Conservation (phyloP, 1,140 invertebrate species). For the Lerema accius region DNA sequence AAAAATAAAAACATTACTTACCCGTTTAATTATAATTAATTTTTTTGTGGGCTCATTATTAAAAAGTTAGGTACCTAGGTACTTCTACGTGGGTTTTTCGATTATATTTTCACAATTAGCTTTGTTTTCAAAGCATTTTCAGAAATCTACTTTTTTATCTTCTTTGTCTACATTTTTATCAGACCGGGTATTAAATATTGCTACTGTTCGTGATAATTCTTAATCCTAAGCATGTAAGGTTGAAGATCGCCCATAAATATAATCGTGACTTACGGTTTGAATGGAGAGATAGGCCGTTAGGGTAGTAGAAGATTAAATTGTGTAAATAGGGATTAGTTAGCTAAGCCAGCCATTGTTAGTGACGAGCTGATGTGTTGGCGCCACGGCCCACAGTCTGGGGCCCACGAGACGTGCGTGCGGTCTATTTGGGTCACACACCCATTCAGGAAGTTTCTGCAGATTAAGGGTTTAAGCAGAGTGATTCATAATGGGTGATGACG, state of each 20-base stretch:
- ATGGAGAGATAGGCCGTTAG: slow-evolving; percentile 41
- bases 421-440: slow-evolving; percentile 62
- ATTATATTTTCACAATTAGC: too few relatives aligned
- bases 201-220: slow-evolving; percentile 31
- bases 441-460: slow-evolving; percentile 22
- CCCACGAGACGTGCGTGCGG: slow-evolving; percentile 59
- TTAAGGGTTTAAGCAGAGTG: slow-evolving; percentile 19
- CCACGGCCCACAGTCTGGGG: too few relatives aligned
- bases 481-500: too few relatives aligned
- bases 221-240: slow-evolving; percentile 52
- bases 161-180: too few relatives aligned
- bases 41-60: too few relatives aligned
- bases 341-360: slow-evolving; percentile 74
- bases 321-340: slow-evolving; percentile 80
- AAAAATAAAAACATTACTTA: too few relatives aligned
- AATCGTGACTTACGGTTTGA: slow-evolving; percentile 33
- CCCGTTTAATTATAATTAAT: too few relatives aligned
- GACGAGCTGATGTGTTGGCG: slow-evolving; percentile 69
- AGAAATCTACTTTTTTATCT: too few relatives aligned
- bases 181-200: too few relatives aligned
- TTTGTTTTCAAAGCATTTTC: too few relatives aligned
- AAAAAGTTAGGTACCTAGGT: too few relatives aligned
- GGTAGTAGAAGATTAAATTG: slow-evolving; percentile 74
- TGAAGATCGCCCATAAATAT: slow-evolving; percentile 52
- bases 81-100: too few relatives aligned